Evolutionary conservation across 2,888 invertebrate genomes (phyloP).

Genomic region (Plagiodera versicolora): DNA sequence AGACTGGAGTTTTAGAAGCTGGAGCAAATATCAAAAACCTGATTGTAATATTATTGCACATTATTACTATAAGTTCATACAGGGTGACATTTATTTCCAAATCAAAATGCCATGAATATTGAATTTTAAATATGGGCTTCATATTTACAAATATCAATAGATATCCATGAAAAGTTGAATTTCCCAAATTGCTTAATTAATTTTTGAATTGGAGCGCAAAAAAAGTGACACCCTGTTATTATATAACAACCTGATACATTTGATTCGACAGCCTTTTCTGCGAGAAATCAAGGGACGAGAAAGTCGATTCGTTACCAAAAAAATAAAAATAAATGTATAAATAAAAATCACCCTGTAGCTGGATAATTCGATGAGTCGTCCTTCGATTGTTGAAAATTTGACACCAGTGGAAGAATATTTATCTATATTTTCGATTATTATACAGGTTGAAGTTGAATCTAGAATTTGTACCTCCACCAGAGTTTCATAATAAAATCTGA

Average conservation of each 20-base stretch:
- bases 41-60: constrained; percentile 54
- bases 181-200: no score
- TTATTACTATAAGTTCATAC: constrained; percentile 43
- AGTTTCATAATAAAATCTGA: constrained; percentile 51
- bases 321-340: no score
- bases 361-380: constrained; percentile 7
- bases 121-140: neutral
- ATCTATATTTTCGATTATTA: constrained; percentile 26
- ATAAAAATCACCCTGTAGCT: constrained; percentile 23
- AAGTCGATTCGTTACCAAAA: no score
- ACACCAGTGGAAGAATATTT: constrained; percentile 30
- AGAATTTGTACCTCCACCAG: constrained; percentile 54
- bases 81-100: constrained; percentile 15
- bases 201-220: no score
- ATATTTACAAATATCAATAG: no score
- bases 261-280: no score
- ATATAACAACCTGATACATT: no score
- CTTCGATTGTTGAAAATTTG: constrained; percentile 20
- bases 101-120: neutral
- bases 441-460: constrained; percentile 44
- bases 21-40: constrained; percentile 53
- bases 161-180: no score
- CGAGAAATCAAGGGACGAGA: no score
- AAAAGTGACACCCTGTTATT: no score
- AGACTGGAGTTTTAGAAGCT: constrained; percentile 19